Conservation (phyloP, 2,888 invertebrate species). For the Drosophila kambysellisi region DNA sequence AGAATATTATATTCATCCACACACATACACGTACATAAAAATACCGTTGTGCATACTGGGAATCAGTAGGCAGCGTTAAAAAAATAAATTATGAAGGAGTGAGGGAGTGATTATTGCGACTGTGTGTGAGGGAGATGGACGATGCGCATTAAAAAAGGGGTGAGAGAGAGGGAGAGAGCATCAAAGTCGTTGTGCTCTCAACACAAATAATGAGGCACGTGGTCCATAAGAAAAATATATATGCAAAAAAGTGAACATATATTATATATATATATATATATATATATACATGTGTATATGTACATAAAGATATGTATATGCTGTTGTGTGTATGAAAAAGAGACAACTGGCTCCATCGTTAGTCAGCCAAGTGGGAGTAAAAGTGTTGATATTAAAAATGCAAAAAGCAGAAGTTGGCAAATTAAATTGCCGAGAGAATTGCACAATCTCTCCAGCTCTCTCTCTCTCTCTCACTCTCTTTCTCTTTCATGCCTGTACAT, state of each 20-base stretch:
- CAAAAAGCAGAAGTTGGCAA: conserved; percentile 67
- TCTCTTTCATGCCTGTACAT: background rate
- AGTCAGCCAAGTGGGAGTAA: conserved; percentile 56
- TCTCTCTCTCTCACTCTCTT: background rate
- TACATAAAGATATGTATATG: background rate
- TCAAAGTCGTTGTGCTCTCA: conserved; percentile 43
- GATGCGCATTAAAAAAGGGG: conserved; percentile 1
- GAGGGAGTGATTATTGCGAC: conserved; percentile 2
- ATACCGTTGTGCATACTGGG: conserved; percentile 19
- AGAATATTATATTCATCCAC: background rate
- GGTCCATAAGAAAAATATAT: conserved; percentile 61
- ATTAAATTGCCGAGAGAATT: conserved; percentile 63
- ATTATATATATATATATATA: background rate
- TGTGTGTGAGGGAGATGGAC: conserved; percentile 1
- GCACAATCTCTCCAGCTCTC: conserved; percentile 32
- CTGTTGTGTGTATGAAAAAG: conserved; percentile 53
- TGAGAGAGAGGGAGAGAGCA: conserved; percentile 31
- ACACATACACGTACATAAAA: background rate
- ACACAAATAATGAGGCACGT: conserved; percentile 72
- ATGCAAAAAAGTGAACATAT: conserved; percentile 25
- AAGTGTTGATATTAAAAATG: conserved; percentile 78
- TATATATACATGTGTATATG: conserved; percentile 1
- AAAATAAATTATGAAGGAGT: conserved; percentile 3
- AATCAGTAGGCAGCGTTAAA: conserved; percentile 16
- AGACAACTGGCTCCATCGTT: conserved; percentile 69